Conservation (phyloP, 1,140 invertebrate genomes). For the Episyrphus balteatus region DNA sequence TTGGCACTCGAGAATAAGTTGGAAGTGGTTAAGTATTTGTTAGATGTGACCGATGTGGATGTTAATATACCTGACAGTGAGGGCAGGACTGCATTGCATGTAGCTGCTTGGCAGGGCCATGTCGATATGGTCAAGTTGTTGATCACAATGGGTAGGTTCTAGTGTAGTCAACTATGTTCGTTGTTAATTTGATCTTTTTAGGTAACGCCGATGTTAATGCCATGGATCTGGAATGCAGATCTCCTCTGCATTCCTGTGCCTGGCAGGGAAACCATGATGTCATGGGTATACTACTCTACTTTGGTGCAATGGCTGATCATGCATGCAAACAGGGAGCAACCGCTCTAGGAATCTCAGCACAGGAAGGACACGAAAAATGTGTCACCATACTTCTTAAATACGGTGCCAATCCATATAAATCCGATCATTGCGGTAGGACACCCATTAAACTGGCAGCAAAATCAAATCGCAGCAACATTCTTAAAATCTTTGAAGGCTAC, state of each 20-base stretch:
- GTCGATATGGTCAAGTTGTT: slow-evolving; percentile 79
- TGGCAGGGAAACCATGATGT: slow-evolving; percentile 86
- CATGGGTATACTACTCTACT: slow-evolving; percentile 67
- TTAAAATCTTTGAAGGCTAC: slow-evolving; percentile 35
- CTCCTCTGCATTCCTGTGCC: slow-evolving; percentile 85
- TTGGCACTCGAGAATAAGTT: slow-evolving; percentile 82
- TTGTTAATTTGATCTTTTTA: slow-evolving; percentile 6
- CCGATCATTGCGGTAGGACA: slow-evolving; percentile 74
- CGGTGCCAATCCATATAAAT: slow-evolving; percentile 84
- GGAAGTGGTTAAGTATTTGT: slow-evolving; percentile 69
- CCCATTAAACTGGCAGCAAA: slow-evolving; percentile 46
- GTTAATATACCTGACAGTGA: slow-evolving; percentile 81
- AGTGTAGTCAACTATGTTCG: neutral
- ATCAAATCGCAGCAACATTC: slow-evolving; percentile 38
- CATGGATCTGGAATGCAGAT: slow-evolving; percentile 78
- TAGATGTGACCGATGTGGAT: slow-evolving; percentile 66
- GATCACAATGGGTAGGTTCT: slow-evolving; percentile 48
- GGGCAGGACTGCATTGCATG: slow-evolving; percentile 83
- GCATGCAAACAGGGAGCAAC: slow-evolving; percentile 91
- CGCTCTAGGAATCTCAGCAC: slow-evolving; percentile 71
- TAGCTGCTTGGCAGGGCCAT: slow-evolving; percentile 76
- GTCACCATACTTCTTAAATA: slow-evolving; percentile 75
- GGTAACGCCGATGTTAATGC: slow-evolving; percentile 76
- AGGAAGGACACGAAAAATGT: slow-evolving; percentile 86
- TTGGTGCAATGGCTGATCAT: slow-evolving; percentile 72